These are phyloP conservation scores for Tricholauxania praeusta DNA, from an alignment of 2,888 invertebrate genomes.

Conservation along the genomic window DNA sequence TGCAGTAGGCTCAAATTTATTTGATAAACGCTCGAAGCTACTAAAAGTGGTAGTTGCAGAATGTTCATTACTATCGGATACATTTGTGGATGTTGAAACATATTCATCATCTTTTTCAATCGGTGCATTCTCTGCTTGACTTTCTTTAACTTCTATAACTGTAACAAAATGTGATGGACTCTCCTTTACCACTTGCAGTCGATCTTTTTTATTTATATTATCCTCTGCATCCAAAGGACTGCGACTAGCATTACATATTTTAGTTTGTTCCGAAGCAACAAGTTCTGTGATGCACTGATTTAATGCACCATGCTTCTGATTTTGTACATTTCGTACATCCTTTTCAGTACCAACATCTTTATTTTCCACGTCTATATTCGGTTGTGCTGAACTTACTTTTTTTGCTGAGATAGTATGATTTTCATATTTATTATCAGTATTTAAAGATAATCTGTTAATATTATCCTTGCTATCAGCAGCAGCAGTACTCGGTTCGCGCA, in stretches of 20 bases:
- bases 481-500: conserved; percentile 53
- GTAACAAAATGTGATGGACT: conserved; percentile 78
- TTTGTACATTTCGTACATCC: conserved; percentile 58
- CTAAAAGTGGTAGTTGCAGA: conserved; percentile 57
- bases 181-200: conserved; percentile 36
- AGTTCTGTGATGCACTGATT: conserved; percentile 80
- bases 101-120: conserved; percentile 29
- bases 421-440: conserved; percentile 61
- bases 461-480: conserved; percentile 55
- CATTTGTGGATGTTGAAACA: conserved; percentile 7
- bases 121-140: conserved; percentile 62
- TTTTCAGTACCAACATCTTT: conserved; percentile 66
- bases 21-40: conserved; percentile 59
- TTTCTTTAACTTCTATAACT: conserved; percentile 89
- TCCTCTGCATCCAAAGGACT: conserved; percentile 59
- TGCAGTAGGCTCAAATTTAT: conserved; percentile 59
- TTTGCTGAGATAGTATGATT: conserved; percentile 11
- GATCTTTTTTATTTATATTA: conserved; percentile 37
- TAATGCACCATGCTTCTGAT: conserved; percentile 64
- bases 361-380: conserved; percentile 60
- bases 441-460: conserved; percentile 58
- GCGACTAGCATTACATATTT: conserved; percentile 43
- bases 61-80: conserved; percentile 41
- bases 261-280: conserved; percentile 66
- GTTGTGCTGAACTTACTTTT: conserved; percentile 55